phyloP scores from a whole-genome alignment of 1,140 invertebrate species.

The Drosophila quadrilineata region DNA sequence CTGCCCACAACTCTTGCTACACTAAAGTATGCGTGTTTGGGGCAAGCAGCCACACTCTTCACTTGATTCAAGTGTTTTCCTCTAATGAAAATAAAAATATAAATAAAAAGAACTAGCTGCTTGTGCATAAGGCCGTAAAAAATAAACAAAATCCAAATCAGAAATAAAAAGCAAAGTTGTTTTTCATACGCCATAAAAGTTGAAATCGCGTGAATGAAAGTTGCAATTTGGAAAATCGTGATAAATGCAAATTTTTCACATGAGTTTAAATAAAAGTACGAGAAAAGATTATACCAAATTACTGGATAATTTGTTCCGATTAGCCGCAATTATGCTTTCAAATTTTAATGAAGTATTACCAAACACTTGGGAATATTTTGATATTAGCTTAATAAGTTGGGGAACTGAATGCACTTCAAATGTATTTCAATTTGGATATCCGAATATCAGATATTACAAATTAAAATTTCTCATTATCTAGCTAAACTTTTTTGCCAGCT shows the following conservation, averaged over 20 bases:
- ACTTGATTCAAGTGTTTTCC: slow-evolving; percentile 40
- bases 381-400: not conserved
- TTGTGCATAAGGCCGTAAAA: slow-evolving; percentile 46
- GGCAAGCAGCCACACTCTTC: not conserved
- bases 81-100: slow-evolving; percentile 7
- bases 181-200: slow-evolving; percentile 13
- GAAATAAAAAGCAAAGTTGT: not conserved
- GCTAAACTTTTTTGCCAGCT: no score
- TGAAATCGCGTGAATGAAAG: slow-evolving; percentile 33
- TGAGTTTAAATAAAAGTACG: no score
- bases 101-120: slow-evolving; percentile 5
- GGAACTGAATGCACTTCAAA: not conserved
- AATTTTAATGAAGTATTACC: not conserved
- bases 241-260: slow-evolving; percentile 21
- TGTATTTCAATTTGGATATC: no score
- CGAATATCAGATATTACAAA: not conserved
- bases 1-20: not conserved
- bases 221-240: slow-evolving; percentile 24
- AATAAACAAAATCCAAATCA: slow-evolving; percentile 28
- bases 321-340: not conserved
- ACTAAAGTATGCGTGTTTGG: slow-evolving; percentile 14
- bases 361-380: no score
- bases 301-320: slow-evolving; percentile 12
- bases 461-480: not conserved
- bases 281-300: slow-evolving; percentile 8